These are phyloP conservation scores for Crotalus tigris DNA, from an alignment of 2,113 vertebrate species.

Conservation along the genomic window DNA sequence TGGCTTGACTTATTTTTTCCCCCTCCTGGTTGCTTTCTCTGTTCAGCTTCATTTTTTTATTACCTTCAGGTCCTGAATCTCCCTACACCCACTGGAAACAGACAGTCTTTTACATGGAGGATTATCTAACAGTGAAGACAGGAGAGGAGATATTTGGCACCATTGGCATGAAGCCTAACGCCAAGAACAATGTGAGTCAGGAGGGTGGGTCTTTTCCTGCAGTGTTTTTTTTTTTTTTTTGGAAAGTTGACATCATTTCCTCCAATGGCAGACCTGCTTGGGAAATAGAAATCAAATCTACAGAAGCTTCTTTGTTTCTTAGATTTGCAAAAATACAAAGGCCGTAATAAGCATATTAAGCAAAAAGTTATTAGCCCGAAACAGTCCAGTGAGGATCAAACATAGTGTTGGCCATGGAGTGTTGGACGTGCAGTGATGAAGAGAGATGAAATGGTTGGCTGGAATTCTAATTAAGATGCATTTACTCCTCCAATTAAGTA, in stretches of 20 bases:
- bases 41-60: rapidly evolving
- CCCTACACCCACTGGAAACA: slow-evolving; percentile 96
- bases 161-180: slow-evolving; percentile 90
- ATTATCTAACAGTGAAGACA: slow-evolving; percentile 91
- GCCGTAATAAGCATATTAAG: background rate
- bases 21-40: background rate
- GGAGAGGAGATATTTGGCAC: slow-evolving; percentile 93
- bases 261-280: background rate
- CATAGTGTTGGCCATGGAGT: no score
- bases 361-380: background rate
- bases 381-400: background rate
- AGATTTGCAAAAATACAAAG: background rate
- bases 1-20: no score
- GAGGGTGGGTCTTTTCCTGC: background rate
- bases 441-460: background rate
- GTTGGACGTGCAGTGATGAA: background rate
- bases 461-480: background rate
- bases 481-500: background rate
- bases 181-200: slow-evolving; percentile 88
- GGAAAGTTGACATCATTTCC: background rate
- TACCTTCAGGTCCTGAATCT: slow-evolving; percentile 82
- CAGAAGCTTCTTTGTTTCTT: background rate
- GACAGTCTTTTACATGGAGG: slow-evolving; percentile 92
- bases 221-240: no score
- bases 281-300: background rate